Percentiles rank a stretch among this genome's conserved stretches.
Evolutionary conservation across 2,113 vertebrate species (phyloP).

Genomic region (Polypterus bichir): DNA sequence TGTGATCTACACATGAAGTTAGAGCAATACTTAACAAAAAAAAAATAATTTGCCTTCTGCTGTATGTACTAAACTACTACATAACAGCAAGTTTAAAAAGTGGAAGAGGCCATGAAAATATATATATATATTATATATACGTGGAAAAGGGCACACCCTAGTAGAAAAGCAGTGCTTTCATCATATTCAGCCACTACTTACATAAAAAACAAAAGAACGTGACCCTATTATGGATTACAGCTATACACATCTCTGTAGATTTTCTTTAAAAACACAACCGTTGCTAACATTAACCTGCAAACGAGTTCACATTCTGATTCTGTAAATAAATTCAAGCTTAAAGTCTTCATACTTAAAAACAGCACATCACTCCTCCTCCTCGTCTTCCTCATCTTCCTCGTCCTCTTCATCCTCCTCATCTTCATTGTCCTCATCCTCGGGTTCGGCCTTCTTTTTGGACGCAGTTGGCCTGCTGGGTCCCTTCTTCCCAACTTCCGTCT

Average conservation of each 20-base stretch:
- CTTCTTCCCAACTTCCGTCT: conserved; percentile 52
- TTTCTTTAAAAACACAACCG: conserved; percentile 50
- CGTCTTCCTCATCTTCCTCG: conserved; percentile 48
- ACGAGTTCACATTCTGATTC: conserved; percentile 59
- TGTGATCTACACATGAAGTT: conserved; percentile 34
- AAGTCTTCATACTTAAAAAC: conserved; percentile 35
- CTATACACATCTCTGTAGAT: conserved; percentile 73
- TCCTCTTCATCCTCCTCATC: conserved; percentile 58
- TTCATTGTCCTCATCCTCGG: conserved; percentile 59
- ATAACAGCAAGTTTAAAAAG: too few species aligned
- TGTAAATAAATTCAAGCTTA: too few species aligned
- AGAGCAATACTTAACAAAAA: conserved; percentile 47
- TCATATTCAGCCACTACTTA: conserved; percentile 39
- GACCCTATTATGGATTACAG: conserved; percentile 53
- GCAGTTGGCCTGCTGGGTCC: conserved; percentile 59
- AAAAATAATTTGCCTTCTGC: conserved; percentile 29
- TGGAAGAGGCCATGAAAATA: too few species aligned
- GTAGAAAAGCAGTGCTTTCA: too few species aligned
- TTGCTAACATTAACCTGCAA: conserved; percentile 64
- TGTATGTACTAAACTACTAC: conserved; percentile 29
- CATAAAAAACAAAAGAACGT: conserved; percentile 45
- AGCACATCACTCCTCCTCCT: conserved; percentile 38
- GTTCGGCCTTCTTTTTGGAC: conserved; percentile 61
- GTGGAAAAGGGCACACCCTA: too few species aligned
- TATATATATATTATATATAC: too few species aligned